Conservation (phyloP, 2,797 vertebrate genomes). For the Ammospiza maritima region DNA sequence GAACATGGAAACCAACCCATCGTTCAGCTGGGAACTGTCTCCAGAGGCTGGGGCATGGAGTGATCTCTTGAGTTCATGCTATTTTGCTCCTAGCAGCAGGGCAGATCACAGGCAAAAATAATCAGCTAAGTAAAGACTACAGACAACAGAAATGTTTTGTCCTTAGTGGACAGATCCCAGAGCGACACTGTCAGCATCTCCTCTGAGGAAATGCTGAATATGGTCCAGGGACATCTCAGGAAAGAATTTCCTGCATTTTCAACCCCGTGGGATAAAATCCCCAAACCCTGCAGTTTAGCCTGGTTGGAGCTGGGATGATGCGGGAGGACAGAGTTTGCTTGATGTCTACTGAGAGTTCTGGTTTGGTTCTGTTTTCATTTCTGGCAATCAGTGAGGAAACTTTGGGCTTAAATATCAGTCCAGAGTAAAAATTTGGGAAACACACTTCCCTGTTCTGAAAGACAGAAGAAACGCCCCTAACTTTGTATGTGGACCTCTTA, state of each 20-base stretch:
- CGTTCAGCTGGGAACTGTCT: neutral
- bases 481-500: neutral
- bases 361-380: neutral
- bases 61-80: neutral
- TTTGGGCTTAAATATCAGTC: neutral
- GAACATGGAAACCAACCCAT: neutral
- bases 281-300: neutral
- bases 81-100: neutral
- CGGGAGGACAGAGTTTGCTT: neutral
- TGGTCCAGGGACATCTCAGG: accelerated
- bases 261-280: neutral
- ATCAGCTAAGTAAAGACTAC: neutral
- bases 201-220: neutral
- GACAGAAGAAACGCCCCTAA: neutral
- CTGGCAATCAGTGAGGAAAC: neutral
- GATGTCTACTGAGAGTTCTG: neutral
- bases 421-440: neutral
- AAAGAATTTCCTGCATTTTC: neutral
- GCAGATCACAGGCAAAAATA: neutral
- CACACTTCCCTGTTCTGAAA: neutral
- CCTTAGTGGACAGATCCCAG: neutral
- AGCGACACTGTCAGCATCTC: neutral
- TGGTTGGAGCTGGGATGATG: neutral
- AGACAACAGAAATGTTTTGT: neutral
- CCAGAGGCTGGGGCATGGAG: neutral